A percentile compares a stretch with the other conserved stretches of the same genome.
Evolutionary conservation across 2,113 vertebrate genomes (phyloP).

Genomic region (Helogale parvula): DNA sequence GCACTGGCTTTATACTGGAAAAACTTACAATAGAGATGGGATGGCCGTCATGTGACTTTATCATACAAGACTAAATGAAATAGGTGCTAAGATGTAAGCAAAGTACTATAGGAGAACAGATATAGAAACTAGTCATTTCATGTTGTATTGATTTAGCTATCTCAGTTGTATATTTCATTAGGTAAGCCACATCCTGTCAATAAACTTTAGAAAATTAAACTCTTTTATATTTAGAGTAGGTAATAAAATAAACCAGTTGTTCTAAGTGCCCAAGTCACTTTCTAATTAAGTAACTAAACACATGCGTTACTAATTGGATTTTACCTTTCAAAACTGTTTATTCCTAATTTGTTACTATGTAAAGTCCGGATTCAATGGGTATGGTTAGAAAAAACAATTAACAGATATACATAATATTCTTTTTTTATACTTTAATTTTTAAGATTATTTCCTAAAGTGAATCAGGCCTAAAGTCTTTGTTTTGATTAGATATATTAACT

Average conservation of each 20-base stretch:
- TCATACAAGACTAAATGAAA: conserved; percentile 15
- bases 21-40: background rate
- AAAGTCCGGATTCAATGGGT: conserved; percentile 44
- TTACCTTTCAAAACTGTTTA: conserved; percentile 43
- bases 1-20: background rate
- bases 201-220: conserved; percentile 44
- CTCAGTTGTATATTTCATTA: background rate
- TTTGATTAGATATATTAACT: conserved; percentile 9
- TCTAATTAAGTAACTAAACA: conserved; percentile 18
- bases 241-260: conserved; percentile 37
- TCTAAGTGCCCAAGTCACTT: conserved; percentile 29
- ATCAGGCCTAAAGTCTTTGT: conserved; percentile 8
- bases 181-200: background rate
- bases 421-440: conserved; percentile 52
- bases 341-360: conserved; percentile 37
- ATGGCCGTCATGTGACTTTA: background rate
- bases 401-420: background rate
- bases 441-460: conserved; percentile 33
- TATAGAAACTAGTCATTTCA: conserved; percentile 2
- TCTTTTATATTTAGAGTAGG: background rate
- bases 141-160: conserved; percentile 5
- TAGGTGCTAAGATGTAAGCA: background rate
- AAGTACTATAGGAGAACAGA: background rate
- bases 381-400: conserved; percentile 15
- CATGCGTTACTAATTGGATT: background rate